These are phyloP conservation scores for Stomatorhinus ivindoensis DNA, from an alignment of 2,113 vertebrate species.

Conservation along the genomic window DNA sequence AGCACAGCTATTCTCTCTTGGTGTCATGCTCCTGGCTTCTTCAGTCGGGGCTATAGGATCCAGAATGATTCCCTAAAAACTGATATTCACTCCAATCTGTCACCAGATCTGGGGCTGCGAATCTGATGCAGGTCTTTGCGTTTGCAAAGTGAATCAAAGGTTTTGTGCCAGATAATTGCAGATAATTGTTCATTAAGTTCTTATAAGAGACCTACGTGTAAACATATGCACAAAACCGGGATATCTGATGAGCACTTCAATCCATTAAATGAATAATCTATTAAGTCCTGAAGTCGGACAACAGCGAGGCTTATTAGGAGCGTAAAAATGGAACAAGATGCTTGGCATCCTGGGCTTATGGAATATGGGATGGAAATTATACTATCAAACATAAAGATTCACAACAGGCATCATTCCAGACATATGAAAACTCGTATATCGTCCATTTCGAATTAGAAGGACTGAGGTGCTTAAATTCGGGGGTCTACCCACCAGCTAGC, in stretches of 20 bases:
- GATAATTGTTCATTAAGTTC: background rate
- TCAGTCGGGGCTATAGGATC: background rate
- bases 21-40: background rate
- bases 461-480: constrained; percentile 17
- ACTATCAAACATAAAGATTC: constrained; percentile 58
- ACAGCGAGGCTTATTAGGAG: background rate
- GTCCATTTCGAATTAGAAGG: constrained; percentile 49
- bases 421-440: constrained; percentile 53
- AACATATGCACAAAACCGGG: background rate
- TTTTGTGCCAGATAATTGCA: background rate
- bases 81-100: background rate
- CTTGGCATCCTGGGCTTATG: constrained; percentile 37
- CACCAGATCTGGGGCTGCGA: background rate
- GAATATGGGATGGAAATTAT: constrained; percentile 52
- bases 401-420: constrained; percentile 40
- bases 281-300: background rate
- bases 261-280: background rate
- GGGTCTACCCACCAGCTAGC: constrained; percentile 47
- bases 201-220: background rate
- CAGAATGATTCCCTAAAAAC: background rate
- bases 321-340: constrained; percentile 39
- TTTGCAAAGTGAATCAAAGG: background rate
- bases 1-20: background rate
- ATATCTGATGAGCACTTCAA: background rate
- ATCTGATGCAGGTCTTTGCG: background rate